These are phyloP conservation scores for Cheirogaleus major DNA, from an alignment of 2,797 vertebrate genomes.

Conservation along the genomic window DNA sequence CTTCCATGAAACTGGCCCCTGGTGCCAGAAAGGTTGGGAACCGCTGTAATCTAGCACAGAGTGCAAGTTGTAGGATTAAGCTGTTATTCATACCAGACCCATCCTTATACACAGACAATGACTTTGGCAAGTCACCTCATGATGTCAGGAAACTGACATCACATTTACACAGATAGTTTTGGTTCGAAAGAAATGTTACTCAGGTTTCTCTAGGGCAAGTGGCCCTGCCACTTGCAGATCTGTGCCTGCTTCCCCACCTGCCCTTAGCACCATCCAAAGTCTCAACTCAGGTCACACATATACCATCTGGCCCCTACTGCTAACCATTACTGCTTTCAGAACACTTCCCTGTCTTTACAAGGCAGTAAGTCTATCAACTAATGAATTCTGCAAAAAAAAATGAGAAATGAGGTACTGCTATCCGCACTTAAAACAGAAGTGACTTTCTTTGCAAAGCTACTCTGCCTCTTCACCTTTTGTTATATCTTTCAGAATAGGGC, in stretches of 20 bases:
- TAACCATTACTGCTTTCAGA: not conserved
- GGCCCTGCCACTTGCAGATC: not conserved
- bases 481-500: not conserved
- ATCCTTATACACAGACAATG: not conserved
- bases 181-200: not conserved
- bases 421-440: not conserved
- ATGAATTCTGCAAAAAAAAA: not conserved
- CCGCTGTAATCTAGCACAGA: not conserved
- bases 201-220: not conserved
- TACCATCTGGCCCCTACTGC: not conserved
- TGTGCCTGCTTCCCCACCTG: not conserved
- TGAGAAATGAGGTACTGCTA: not conserved
- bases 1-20: too few relatives aligned
- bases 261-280: not conserved
- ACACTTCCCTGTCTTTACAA: not conserved
- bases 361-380: not conserved
- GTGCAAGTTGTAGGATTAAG: not conserved
- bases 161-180: not conserved
- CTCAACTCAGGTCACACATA: not conserved
- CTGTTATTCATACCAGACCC: not conserved
- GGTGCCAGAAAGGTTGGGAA: too few relatives aligned
- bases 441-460: not conserved
- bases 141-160: not conserved
- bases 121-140: not conserved
- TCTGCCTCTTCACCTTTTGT: not conserved